phyloP scores from a whole-genome alignment of 2,888 invertebrate genomes.

The Tetrapedia diversipes region DNA sequence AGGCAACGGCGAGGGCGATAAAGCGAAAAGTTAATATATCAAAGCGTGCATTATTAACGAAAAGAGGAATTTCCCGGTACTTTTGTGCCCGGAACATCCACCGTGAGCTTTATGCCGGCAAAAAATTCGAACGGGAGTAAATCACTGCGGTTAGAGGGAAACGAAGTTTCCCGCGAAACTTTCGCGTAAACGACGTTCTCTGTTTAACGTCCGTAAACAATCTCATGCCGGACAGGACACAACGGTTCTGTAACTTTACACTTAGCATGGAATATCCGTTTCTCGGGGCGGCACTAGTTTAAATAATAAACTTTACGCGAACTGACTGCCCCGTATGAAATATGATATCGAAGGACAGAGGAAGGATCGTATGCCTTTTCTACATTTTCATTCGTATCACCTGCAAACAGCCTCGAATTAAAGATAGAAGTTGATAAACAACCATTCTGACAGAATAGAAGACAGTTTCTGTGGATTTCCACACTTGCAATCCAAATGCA shows the following conservation, averaged over 20 bases:
- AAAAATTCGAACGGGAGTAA: not conserved
- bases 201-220: conserved; percentile 6
- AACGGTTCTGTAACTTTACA: conserved; percentile 8
- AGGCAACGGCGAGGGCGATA: not conserved
- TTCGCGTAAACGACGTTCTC: not conserved
- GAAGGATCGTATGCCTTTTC: not conserved
- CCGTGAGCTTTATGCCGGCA: not conserved
- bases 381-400: not conserved
- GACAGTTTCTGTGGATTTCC: too few species aligned
- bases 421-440: conserved; percentile 31
- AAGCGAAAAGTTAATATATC: not conserved
- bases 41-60: conserved; percentile 12
- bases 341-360: conserved; percentile 4
- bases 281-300: conserved; percentile 7
- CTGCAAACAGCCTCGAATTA: not conserved
- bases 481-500: too few species aligned
- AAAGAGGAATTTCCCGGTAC: not conserved
- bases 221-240: not conserved
- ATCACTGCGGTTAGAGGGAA: not conserved
- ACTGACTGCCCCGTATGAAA: not conserved
- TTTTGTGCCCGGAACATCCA: too few species aligned
- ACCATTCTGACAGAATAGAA: too few species aligned
- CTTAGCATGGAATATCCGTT: conserved; percentile 20
- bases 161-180: not conserved
- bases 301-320: conserved; percentile 29